These are phyloP conservation scores for Chascanopsetta lugubris DNA, from an alignment of 2,113 vertebrate genomes.

Conservation along the genomic window DNA sequence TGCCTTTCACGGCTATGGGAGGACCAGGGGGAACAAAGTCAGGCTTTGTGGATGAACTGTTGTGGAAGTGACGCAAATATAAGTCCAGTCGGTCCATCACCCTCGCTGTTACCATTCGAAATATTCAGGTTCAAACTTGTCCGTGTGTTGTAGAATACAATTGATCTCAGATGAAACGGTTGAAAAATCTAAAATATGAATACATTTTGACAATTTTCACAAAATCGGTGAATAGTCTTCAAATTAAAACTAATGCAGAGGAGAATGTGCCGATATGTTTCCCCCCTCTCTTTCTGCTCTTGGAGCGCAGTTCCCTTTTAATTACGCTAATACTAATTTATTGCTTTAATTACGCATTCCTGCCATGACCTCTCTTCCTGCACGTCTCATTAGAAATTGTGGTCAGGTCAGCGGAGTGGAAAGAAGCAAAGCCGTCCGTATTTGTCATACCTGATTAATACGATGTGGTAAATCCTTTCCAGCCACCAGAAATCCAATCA, in stretches of 20 bases:
- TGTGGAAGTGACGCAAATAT: slow-evolving; percentile 54
- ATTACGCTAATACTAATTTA: slow-evolving; percentile 77
- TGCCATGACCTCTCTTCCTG: slow-evolving; percentile 73
- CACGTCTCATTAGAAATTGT: slow-evolving; percentile 74
- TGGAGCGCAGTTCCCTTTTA: slow-evolving; percentile 52
- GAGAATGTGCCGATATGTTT: slow-evolving; percentile 5
- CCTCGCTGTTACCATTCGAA: slow-evolving; percentile 36
- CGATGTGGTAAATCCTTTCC: slow-evolving; percentile 85
- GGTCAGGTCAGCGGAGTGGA: slow-evolving; percentile 73
- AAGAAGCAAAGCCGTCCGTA: slow-evolving; percentile 79
- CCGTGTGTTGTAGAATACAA: slow-evolving; percentile 15
- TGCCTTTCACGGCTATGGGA: slow-evolving; percentile 70
- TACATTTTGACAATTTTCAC: neutral
- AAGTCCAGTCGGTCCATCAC: slow-evolving; percentile 44
- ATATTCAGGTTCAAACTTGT: slow-evolving; percentile 37
- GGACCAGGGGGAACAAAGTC: slow-evolving; percentile 67
- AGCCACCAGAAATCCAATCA: slow-evolving; percentile 86
- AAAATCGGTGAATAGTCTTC: neutral
- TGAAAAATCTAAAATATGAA: neutral
- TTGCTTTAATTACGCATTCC: slow-evolving; percentile 68
- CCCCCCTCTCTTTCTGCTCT: slow-evolving; percentile 20
- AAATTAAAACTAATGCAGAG: slow-evolving; percentile 19
- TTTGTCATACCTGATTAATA: slow-evolving; percentile 93
- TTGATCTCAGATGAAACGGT: neutral
- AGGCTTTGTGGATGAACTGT: slow-evolving; percentile 68